Evolutionary conservation across 2,113 vertebrate genomes (phyloP).

Genomic region (Muntiacus reevesi): DNA sequence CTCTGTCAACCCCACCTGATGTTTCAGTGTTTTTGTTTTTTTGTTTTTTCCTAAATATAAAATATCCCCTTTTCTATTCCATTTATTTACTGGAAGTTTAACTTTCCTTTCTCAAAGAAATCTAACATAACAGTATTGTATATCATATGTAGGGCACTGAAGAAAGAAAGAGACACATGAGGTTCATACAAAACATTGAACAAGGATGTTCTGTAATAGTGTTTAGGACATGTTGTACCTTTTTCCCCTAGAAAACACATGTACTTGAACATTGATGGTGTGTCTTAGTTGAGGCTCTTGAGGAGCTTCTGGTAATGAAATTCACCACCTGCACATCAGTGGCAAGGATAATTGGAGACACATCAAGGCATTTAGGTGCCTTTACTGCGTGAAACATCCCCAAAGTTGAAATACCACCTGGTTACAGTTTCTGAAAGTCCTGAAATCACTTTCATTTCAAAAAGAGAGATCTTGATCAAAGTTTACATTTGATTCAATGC

Average conservation of each 20-base stretch:
- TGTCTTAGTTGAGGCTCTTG: not conserved
- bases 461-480: not conserved
- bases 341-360: not conserved
- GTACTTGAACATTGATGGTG: not conserved
- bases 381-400: not conserved
- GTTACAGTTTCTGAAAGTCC: not conserved
- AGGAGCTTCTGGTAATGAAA: not conserved
- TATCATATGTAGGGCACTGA: no score
- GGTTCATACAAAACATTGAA: not conserved
- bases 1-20: not conserved
- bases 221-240: not conserved
- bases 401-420: no score
- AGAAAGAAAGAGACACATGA: not conserved
- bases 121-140: fast-evolving
- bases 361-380: fast-evolving
- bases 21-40: not conserved
- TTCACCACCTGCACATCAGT: not conserved
- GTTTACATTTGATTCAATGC: not conserved
- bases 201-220: not conserved
- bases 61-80: not conserved
- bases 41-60: not conserved
- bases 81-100: not conserved
- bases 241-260: not conserved
- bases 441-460: not conserved
- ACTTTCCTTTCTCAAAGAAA: not conserved